These are phyloP conservation scores for Zaprionus africanus DNA, from an alignment of 1,140 invertebrate species.

Conservation along the genomic window DNA sequence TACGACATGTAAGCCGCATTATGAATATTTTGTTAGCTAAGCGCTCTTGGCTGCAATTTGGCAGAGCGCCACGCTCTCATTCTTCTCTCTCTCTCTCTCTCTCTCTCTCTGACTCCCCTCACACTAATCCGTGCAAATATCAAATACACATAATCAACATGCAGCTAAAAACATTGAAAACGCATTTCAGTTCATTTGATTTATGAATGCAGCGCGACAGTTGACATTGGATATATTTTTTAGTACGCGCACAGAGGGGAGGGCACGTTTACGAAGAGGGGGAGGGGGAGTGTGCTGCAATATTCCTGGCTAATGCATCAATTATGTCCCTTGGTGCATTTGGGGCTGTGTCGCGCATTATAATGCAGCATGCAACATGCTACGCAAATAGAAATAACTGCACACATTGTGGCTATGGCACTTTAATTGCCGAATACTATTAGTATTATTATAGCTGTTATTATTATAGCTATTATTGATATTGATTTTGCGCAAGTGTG, in stretches of 20 bases:
- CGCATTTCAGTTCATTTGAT: conserved; percentile 78
- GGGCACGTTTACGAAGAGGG: neutral
- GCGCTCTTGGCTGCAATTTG: conserved; percentile 41
- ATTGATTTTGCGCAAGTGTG: conserved; percentile 32
- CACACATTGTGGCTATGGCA: conserved; percentile 56
- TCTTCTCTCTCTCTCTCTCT: neutral
- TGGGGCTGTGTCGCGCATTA: conserved; percentile 41
- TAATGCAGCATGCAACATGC: conserved; percentile 53
- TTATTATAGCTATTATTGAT: conserved; percentile 35
- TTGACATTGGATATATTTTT: conserved; percentile 54
- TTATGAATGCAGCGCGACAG: conserved; percentile 73
- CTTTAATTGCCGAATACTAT: conserved; percentile 68
- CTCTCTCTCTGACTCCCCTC: neutral
- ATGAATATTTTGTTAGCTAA: conserved; percentile 78
- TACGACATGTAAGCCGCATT: conserved; percentile 80
- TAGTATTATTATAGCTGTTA: conserved; percentile 27
- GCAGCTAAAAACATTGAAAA: conserved; percentile 70
- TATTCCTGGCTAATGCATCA: conserved; percentile 72
- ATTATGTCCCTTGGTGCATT: conserved; percentile 57
- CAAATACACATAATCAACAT: conserved; percentile 79
- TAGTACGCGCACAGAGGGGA: neutral
- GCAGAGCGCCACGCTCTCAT: neutral
- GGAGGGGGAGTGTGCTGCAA: conserved; percentile 6
- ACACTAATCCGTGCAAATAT: conserved; percentile 46
- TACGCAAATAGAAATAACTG: conserved; percentile 24